Base-by-base conservation (phyloP, 1,140 invertebrate genomes). In the Drosophila rufa region DNA sequence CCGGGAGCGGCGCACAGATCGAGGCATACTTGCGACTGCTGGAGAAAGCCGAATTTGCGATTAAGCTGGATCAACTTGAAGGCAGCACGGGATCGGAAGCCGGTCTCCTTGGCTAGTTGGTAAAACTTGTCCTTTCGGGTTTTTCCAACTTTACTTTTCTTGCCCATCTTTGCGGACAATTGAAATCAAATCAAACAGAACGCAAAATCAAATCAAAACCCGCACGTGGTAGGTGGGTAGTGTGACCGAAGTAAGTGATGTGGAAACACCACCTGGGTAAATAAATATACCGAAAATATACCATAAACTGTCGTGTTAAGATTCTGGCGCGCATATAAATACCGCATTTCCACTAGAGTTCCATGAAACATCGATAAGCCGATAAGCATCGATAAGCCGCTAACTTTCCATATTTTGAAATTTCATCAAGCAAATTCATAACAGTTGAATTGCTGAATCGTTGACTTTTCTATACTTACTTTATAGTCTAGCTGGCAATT, bases 41-140 rank as follows among this genome's bases (percentile, higher is more conserved):
- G 98, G 1, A 99, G 93, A 94, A 99, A 99, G 67, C 98, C 97
- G 94, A 98, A 99, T 93, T 99, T 99, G 80, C 98, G 94, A 93
- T 99, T 99, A 36, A 99, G 92, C 92, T 99, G 99, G 67, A 99
- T 98, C 75, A 99, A 96, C 91, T 99, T 99, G 93, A 99, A 99
- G 27, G 99, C 98, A 79, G 99, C 98, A 94, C 99, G 95, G 85
- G 99, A 99, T 89, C 99, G 95, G 93, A 96, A 99, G 82, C 99
- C 99, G 84, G 98, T 98, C 95, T 99, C 99, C 94, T 99, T 99
- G 19, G 99, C 99, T 83, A 99, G 94, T 90, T 99, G 97, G 94
- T 99, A 99, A 94, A 97, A 99, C 94, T 98, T 99, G 96, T 99
- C 99, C 93, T 97, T 98, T 30, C 99, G 95, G 87, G 99, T 97